Base-by-base conservation (phyloP, 2,113 vertebrate genomes). In the Pyrgilauda ruficollis region DNA sequence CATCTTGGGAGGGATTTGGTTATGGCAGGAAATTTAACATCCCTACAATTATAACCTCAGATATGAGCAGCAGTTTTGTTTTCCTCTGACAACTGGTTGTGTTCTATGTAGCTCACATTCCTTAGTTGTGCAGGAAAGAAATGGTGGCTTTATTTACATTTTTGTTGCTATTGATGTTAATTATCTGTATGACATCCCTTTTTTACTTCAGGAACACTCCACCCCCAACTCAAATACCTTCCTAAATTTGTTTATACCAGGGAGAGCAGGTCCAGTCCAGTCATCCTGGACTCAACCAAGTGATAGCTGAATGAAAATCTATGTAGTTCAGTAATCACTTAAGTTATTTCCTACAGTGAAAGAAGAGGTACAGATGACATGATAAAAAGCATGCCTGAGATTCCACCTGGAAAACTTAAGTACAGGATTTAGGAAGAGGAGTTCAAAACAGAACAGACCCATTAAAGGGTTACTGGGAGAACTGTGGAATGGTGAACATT, bases 381-480 rank as follows among this genome's bases (percentile, higher is more conserved):
- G 31, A 22, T 33, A 50, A 77, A 94, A 87, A 59, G 22, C 46
- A 46, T 26, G 43, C 47, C 50, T 50, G 23, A 63, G 41, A 44
- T 26, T 84, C 37, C 27, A 47, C 12, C 39, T 72, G 41, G 31
- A 92, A 94, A 85, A 83, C 15, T 41, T 66, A 39, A 39, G 44
- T 50, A 39, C 4, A 64, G 20, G 22, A 15, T 52, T 72, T 78
- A 79, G 28, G 21, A 72, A 77, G 69, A 84, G 35, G 61, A n/a
- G 11, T 56, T 91, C 30, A 79, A 31, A 84, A 68, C 11, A 83
- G 33, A 82, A 64, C 10, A 31, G 17, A 52, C 18, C 30, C 69
- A 91, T 56, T 79, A 75, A 95, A 91, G 62, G 49, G 68, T 95
- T 95, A 75, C 86, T 78, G 47, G 69, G 74, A 87, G 12, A 66